Percentiles rank a stretch among this genome's conserved stretches.
Evolutionary conservation across 2,113 vertebrate genomes (phyloP).

Genomic region (Zosterops pallidus): DNA sequence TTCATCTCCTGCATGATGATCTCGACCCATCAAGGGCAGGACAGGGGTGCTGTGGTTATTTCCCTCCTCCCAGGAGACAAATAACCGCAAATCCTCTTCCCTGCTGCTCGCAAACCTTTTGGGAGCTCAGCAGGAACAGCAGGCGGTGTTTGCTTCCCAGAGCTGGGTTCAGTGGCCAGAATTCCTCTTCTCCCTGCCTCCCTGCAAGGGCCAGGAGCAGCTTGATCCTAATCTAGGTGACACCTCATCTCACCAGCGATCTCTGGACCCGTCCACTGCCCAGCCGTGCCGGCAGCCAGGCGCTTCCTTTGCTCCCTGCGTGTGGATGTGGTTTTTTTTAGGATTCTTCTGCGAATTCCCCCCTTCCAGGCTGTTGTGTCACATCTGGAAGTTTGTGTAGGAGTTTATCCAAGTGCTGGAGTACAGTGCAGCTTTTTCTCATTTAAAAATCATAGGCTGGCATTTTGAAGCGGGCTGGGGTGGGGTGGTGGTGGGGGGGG

Average conservation of each 20-base stretch:
- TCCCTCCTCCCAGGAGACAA: not conserved
- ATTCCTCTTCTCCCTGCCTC: not conserved
- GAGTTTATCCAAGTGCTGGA: conserved; percentile 84
- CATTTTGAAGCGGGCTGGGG: conserved; percentile 74
- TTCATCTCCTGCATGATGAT: accelerated
- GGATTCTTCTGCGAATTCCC: conserved; percentile 71
- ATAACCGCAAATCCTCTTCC: not conserved
- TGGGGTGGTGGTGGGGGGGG: not conserved
- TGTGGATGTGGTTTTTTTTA: conserved; percentile 17
- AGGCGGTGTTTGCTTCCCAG: not conserved
- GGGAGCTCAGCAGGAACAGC: not conserved
- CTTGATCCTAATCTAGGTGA: not conserved
- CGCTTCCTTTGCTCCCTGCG: not conserved
- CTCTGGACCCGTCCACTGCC: not conserved
- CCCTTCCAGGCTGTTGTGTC: conserved; percentile 82
- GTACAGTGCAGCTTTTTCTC: conserved; percentile 88
- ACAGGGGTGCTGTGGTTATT: not conserved
- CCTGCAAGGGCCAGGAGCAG: not conserved
- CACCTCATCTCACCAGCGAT: not conserved
- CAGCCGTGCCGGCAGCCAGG: not conserved
- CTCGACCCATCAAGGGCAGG: not conserved
- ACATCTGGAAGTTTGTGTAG: conserved; percentile 92
- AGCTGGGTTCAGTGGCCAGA: not conserved
- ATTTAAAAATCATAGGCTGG: conserved; percentile 87
- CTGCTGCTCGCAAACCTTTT: not conserved